These are phyloP conservation scores for Charanyca ferruginea DNA, from an alignment of 2,888 invertebrate species.

Conservation along the genomic window DNA sequence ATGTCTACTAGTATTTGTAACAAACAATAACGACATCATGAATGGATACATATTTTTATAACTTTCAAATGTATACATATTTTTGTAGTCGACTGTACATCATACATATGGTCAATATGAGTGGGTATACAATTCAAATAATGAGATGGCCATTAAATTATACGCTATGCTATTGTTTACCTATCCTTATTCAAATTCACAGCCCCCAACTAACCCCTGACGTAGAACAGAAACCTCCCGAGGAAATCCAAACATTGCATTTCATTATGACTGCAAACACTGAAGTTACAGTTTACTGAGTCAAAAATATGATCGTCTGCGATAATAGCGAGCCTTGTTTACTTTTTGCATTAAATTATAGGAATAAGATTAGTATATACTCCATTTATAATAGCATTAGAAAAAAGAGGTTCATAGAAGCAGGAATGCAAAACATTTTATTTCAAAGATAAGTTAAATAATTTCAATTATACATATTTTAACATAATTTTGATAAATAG, in stretches of 20 bases:
- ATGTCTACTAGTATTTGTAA: too few species aligned
- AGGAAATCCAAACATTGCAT: constrained; percentile 48
- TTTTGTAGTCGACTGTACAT: neutral
- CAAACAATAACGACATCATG: too few species aligned
- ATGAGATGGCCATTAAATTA: constrained; percentile 30
- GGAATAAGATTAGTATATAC: constrained; percentile 29
- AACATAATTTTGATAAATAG: too few species aligned
- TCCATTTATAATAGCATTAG: too few species aligned
- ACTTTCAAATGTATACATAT: too few species aligned
- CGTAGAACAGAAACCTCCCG: neutral
- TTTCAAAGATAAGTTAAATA: too few species aligned
- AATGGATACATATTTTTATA: too few species aligned
- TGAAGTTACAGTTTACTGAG: constrained; percentile 32
- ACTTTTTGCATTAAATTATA: constrained; percentile 18
- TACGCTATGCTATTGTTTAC: constrained; percentile 31
- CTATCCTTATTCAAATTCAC: constrained; percentile 12
- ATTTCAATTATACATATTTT: too few species aligned
- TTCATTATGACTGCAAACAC: constrained; percentile 54
- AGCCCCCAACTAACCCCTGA: constrained; percentile 9
- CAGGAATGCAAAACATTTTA: too few species aligned
- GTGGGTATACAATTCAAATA: constrained; percentile 9
- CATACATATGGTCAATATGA: neutral
- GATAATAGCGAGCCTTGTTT: constrained; percentile 5
- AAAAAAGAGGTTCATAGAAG: too few species aligned
- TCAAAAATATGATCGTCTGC: constrained; percentile 29